A percentile compares a stretch with the other conserved stretches of the same genome.
Evolutionary conservation across 2,888 invertebrate genomes (phyloP).

Genomic region (Horisme vitalbata): DNA sequence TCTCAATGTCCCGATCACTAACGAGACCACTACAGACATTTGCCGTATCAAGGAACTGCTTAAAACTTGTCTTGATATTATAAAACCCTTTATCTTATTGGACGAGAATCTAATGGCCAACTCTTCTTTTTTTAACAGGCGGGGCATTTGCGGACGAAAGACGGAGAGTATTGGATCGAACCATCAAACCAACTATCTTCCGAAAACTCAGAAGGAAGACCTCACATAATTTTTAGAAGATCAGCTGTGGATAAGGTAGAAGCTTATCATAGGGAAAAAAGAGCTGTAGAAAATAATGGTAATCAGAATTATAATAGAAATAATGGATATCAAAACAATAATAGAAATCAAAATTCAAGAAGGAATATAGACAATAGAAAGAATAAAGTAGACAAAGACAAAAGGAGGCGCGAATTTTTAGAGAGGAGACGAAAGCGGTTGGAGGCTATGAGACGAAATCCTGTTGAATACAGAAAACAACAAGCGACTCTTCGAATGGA

Average conservation of each 20-base stretch:
- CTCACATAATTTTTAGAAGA: slow-evolving; percentile 87
- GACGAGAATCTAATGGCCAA: neutral
- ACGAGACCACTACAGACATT: slow-evolving; percentile 30
- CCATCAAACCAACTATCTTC: slow-evolving; percentile 82
- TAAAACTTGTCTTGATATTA: slow-evolving; percentile 3
- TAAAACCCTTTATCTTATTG: neutral
- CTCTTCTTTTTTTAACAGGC: slow-evolving; percentile 76
- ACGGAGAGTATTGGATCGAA: slow-evolving; percentile 88
- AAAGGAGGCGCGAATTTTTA: slow-evolving; percentile 60
- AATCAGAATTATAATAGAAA: slow-evolving; percentile 73
- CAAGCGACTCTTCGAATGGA: slow-evolving; percentile 60
- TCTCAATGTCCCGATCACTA: slow-evolving; percentile 35
- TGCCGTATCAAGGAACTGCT: slow-evolving; percentile 13
- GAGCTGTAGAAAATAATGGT: slow-evolving; percentile 65
- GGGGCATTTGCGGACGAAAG: slow-evolving; percentile 85
- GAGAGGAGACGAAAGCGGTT: slow-evolving; percentile 62
- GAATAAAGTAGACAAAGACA: slow-evolving; percentile 82
- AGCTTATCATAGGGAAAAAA: slow-evolving; percentile 65
- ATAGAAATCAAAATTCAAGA: slow-evolving; percentile 51
- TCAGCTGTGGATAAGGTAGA: slow-evolving; percentile 82
- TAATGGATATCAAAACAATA: slow-evolving; percentile 71
- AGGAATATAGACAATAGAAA: slow-evolving; percentile 71
- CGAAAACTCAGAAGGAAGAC: slow-evolving; percentile 71
- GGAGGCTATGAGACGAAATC: slow-evolving; percentile 66
- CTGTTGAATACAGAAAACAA: slow-evolving; percentile 65